These are phyloP conservation scores for Charina bottae DNA, from an alignment of 2,113 vertebrate species.

Conservation along the genomic window DNA sequence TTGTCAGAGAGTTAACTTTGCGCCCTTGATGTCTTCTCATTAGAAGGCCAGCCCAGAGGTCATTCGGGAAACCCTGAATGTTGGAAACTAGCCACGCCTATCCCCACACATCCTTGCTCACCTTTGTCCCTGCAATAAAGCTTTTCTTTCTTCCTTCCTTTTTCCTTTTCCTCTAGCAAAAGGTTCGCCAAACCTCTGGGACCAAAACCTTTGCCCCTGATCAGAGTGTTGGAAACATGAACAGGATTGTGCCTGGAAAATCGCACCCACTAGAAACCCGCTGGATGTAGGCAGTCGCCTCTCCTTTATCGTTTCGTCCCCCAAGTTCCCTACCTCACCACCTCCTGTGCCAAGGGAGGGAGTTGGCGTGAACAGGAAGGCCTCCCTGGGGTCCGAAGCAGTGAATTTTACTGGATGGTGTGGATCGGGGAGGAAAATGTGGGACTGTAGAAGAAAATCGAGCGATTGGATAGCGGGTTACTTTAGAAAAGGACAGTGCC, in stretches of 20 bases:
- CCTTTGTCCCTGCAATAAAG: too few species aligned
- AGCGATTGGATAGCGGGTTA: neutral
- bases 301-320: neutral
- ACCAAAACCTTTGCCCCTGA: constrained; percentile 86
- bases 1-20: too few species aligned
- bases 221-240: constrained; percentile 89
- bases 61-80: too few species aligned
- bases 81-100: too few species aligned
- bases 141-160: too few species aligned
- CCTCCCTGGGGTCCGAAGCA: neutral
- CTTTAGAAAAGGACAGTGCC: neutral
- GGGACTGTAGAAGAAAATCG: too few species aligned
- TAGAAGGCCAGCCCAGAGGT: too few species aligned
- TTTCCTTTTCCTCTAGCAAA: constrained; percentile 69
- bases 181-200: constrained; percentile 75
- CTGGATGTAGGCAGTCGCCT: neutral
- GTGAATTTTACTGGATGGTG: neutral
- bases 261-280: neutral
- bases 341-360: neutral
- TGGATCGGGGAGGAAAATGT: neutral
- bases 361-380: too few species aligned
- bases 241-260: neutral
- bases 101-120: too few species aligned
- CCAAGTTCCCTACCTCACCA: neutral
- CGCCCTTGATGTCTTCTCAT: too few species aligned